A percentile compares a stretch with the other conserved stretches of the same genome.
Evolutionary conservation across 2,113 vertebrate species (phyloP).

Genomic region (Xiphorhynchus elegans): DNA sequence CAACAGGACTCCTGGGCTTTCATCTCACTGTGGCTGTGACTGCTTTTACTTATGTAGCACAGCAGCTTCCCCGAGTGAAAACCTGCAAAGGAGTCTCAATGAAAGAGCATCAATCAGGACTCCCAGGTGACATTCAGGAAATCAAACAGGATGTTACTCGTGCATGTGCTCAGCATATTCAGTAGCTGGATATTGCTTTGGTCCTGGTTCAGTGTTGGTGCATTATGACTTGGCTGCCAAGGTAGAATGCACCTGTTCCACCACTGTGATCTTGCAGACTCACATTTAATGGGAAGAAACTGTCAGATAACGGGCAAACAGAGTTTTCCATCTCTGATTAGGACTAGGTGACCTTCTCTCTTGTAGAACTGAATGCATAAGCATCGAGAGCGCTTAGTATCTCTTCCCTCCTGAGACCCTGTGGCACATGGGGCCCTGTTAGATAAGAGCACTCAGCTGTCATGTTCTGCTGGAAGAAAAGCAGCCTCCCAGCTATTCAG

Average conservation of each 20-base stretch:
- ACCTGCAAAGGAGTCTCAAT: neutral
- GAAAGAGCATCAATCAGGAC: neutral
- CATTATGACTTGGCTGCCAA: neutral
- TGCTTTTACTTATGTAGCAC: neutral
- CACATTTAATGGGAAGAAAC: neutral
- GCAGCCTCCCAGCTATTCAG: neutral
- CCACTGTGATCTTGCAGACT: neutral
- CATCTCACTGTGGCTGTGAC: neutral
- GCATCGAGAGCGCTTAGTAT: neutral
- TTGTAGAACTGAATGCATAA: neutral
- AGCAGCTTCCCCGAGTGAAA: neutral
- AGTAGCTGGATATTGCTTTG: neutral
- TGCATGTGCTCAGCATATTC: rapidly evolving
- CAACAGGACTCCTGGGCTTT: neutral
- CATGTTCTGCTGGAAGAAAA: neutral
- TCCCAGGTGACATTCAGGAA: neutral
- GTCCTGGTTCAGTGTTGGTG: rapidly evolving
- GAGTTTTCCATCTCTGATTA: neutral
- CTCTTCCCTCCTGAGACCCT: neutral
- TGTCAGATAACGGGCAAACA: neutral
- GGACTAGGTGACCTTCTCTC: neutral
- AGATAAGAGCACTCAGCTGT: neutral
- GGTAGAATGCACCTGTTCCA: neutral
- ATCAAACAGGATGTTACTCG: neutral
- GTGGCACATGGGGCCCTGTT: neutral